Evolutionary conservation across 2,113 vertebrate species (phyloP).

Genomic region (Aptenodytes patagonicus): DNA sequence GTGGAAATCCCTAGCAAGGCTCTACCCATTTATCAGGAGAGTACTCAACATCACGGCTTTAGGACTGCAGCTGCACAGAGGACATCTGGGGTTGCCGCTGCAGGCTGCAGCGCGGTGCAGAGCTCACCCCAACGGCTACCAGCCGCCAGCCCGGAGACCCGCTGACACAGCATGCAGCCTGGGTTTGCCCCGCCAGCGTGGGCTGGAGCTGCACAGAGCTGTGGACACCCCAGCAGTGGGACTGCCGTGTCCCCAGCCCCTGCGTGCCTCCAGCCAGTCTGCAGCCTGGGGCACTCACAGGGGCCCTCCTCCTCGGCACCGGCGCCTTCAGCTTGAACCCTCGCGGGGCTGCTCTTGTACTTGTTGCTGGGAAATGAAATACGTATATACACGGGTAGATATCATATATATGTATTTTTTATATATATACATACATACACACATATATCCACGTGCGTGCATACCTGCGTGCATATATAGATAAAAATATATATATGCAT

Average conservation of each 20-base stretch:
- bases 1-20: neutral
- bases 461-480: neutral
- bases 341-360: too few species aligned
- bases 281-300: neutral
- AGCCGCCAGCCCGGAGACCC: neutral
- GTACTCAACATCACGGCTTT: accelerated
- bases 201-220: neutral
- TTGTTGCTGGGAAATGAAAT: too few species aligned
- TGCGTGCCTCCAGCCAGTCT: neutral
- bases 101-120: neutral
- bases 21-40: neutral
- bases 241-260: too few species aligned
- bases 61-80: neutral
- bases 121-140: neutral
- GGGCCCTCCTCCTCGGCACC: neutral
- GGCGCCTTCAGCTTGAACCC: too few species aligned
- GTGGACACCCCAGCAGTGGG: neutral
- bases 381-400: too few species aligned
- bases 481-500: neutral
- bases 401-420: neutral
- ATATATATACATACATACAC: neutral
- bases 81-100: neutral
- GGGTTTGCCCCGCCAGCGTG: too few species aligned
- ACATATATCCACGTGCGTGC: too few species aligned
- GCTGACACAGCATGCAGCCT: neutral